Conservation (phyloP, 2,113 vertebrate species). For the Alexandromys fortis region DNA sequence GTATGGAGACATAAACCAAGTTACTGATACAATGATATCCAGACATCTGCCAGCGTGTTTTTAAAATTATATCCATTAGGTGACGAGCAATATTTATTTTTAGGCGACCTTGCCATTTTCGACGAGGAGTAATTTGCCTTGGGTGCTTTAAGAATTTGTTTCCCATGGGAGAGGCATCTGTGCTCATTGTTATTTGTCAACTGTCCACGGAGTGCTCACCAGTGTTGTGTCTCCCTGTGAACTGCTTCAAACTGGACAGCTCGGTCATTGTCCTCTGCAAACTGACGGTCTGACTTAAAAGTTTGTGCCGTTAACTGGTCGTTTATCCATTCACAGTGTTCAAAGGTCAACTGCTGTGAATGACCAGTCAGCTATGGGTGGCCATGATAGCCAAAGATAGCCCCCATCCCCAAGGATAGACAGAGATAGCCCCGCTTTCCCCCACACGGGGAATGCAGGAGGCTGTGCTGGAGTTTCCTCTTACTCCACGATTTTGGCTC, state of each 20-base stretch:
- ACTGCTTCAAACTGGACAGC: not conserved
- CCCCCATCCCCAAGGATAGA: not conserved
- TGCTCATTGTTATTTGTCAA: not conserved
- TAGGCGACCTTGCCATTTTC: not conserved
- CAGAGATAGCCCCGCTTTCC: not conserved
- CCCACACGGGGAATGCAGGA: not conserved
- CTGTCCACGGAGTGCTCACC: too few relatives aligned
- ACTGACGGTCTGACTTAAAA: not conserved
- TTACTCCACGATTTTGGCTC: not conserved
- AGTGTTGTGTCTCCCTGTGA: not conserved
- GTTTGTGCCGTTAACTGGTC: not conserved
- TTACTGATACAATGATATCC: not conserved
- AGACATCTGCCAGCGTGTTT: not conserved
- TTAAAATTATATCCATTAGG: not conserved
- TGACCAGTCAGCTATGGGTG: not conserved
- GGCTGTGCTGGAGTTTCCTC: not conserved
- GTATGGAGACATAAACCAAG: slow-evolving; percentile 15
- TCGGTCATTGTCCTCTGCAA: not conserved
- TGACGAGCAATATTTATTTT: not conserved
- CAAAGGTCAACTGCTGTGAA: not conserved
- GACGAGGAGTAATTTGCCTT: not conserved
- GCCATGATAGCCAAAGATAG: not conserved
- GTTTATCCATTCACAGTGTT: not conserved
- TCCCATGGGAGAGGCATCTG: not conserved
- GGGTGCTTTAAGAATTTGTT: slow-evolving; percentile 36